phyloP scores from a whole-genome alignment of 2,797 vertebrate species.

The Peromyscus nudipes region DNA sequence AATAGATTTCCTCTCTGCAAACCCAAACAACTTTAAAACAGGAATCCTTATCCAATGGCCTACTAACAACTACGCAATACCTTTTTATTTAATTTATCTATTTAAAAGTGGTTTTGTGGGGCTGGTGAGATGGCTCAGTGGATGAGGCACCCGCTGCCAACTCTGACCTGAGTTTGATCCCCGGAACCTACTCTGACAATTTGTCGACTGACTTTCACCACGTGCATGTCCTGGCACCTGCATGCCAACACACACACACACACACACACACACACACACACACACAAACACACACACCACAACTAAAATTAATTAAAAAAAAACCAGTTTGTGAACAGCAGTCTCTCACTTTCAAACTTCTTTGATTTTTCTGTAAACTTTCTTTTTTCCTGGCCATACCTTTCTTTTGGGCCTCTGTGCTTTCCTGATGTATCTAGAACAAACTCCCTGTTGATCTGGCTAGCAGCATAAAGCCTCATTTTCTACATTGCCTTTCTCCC shows the following conservation, averaged over 20 bases:
- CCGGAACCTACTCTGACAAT: background rate
- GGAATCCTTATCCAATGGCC: background rate
- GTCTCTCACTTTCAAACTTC: background rate
- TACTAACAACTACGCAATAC: background rate
- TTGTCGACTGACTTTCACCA: background rate
- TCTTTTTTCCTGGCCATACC: background rate
- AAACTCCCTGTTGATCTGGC: background rate
- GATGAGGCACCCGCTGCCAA: background rate
- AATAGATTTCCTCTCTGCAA: background rate
- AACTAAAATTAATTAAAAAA: background rate
- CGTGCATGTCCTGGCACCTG: background rate
- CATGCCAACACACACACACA: background rate
- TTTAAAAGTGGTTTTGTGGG: background rate
- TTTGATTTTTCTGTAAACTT: constrained; percentile 4
- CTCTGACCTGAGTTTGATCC: background rate
- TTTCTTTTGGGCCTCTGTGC: background rate
- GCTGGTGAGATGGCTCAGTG: background rate
- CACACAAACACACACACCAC: background rate
- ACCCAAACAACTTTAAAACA: background rate
- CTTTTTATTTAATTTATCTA: background rate
- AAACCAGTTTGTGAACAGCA: background rate
- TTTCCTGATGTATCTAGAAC: background rate
- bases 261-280: no score
- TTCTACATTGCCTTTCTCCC: background rate
- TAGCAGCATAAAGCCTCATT: constrained; percentile 28